Evolutionary conservation across 2,888 invertebrate genomes (phyloP), one percentile per base, ranked within the genome.

Genomic region (Cancer borealis): DNA sequence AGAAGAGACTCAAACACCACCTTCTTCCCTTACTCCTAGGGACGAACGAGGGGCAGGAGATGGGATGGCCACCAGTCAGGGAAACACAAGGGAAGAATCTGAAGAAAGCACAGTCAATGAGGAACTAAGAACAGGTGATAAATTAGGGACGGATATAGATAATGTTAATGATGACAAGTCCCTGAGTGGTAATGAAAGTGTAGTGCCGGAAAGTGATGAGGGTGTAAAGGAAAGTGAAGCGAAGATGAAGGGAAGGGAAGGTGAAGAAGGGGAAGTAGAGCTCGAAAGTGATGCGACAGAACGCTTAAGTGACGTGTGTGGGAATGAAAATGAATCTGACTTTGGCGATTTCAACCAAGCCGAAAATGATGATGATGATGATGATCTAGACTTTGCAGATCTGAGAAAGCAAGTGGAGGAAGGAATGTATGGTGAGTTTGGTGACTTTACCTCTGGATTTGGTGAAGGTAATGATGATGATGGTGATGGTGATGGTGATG

Each of bases 351-450:
- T 87, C 45, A 54, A 46, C 12, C 49, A 88, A 60, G 47, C 79
- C 3, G 21, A 92, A 73, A 17, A 26, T 66, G 60, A 46, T 73
- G 87, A 49, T 87, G 47, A 73, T 47, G 87, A 89, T 26, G 87
- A 47, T 88, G 73, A 47, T n/a, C 21, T 73, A 89, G 93, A 93
- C 73, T 79, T 89, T 89, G 93, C 26, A 14, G 89, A 93, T 89
- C 60, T 93, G 46, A 73, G 87, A 47, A 93, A 89, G n/a, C 79
- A 73, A 14, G 94, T 92, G 17, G 90, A 90, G 21, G 88, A 88
- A 21, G 60, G 91, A n/a, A 91, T 47, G 21, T 95, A 92, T 92
- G 92, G 91, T 39, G 92, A 93, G 12, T 95, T 93, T 88, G 88
- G 91, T 60, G 90, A 93, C 54, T 88, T 91, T n/a, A 87, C 45